phyloP scores from a whole-genome alignment of 2,888 invertebrate genomes.

The Anarsia innoxiella region DNA sequence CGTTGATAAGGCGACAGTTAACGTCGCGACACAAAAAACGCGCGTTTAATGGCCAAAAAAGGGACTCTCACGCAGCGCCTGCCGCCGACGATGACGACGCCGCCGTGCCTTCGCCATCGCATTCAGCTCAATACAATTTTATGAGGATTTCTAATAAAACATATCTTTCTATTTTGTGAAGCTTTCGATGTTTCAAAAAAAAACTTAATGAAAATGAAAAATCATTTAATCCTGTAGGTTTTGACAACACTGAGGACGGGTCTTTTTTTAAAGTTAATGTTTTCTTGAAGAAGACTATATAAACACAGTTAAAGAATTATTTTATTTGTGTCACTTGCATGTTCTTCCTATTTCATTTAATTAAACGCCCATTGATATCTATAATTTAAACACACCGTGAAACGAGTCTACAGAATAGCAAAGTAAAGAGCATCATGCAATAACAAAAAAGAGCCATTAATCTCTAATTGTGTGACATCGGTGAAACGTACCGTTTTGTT shows the following conservation, averaged over 20 bases:
- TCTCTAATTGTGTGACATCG: conserved; percentile 63
- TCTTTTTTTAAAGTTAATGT: too few species aligned
- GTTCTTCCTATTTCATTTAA: too few species aligned
- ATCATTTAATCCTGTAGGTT: too few species aligned
- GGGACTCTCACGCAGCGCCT: conserved; percentile 35
- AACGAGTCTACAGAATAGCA: conserved; percentile 67
- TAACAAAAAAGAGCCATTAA: conserved; percentile 69
- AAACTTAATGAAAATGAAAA: too few species aligned
- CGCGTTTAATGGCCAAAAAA: conserved; percentile 64
- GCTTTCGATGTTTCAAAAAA: too few species aligned
- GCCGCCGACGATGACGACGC: conserved; percentile 18
- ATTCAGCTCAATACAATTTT: conserved; percentile 45
- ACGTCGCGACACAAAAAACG: conserved; percentile 60
- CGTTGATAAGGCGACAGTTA: conserved; percentile 69
- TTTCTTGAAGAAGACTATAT: too few species aligned
- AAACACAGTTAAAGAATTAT: too few species aligned
- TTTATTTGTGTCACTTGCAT: too few species aligned
- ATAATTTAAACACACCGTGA: conserved; percentile 66
- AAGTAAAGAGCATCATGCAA: conserved; percentile 63
- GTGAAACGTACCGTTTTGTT: conserved; percentile 60
- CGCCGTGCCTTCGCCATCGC: conserved; percentile 25
- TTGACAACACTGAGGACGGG: too few species aligned
- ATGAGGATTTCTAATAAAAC: conserved; percentile 64
- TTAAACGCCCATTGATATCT: conserved; percentile 60
- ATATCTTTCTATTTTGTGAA: too few species aligned